Base-by-base conservation (phyloP, 1,140 invertebrate genomes). In the Brachionus asplanchnoidis region DNA sequence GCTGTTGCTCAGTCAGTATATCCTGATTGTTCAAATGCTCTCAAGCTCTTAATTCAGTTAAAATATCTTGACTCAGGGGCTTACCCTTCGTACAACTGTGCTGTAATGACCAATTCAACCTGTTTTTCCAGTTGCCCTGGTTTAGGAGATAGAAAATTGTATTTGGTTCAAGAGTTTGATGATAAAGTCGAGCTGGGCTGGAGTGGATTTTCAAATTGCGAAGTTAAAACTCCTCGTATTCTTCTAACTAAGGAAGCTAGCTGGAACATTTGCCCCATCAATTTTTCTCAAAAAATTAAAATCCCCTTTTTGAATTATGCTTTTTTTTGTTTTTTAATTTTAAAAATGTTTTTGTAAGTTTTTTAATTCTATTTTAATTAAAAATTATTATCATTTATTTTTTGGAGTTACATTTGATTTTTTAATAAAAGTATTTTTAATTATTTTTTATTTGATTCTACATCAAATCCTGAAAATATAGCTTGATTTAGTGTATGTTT, bases 51-150 rank as follows among this genome's bases (percentile, higher is more conserved):
- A 26, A 28, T 77, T 9, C 7, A 53, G n/a, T 9, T 77, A 14
- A 50, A 77, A 28, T 77, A 77, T 77, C 9, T 50, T 50, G 73
- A 77, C n/a, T 44, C 20, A 6, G 73, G 73, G 12, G 17, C 42
- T 26, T 50, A 77, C 50, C 73, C 73, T 3, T 26, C 17, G 3
- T 77, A 77, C 50, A 77, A 77, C 42, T 77, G 73, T 50, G 73
- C 73, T 0, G 8, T 50, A 23, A 17, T 73, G 32, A 36, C 12
- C 11, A 50, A 77, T 77, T 3, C 1, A 14, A 77, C 73, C 2
- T 77, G 73, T 12, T 26, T 26, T 26, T 26, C 20, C 12, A 46
- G 73, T 14, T 77, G 73, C 9, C 73, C 73, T 20, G 23, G 44
- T 14, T 50, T 77, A 50, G 20, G 20, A 28, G 26, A 50, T 50